Percentiles rank a stretch among this genome's conserved stretches.
phyloP scores from a whole-genome alignment of 2,797 vertebrate genomes.

The Argyrosomus regius region DNA sequence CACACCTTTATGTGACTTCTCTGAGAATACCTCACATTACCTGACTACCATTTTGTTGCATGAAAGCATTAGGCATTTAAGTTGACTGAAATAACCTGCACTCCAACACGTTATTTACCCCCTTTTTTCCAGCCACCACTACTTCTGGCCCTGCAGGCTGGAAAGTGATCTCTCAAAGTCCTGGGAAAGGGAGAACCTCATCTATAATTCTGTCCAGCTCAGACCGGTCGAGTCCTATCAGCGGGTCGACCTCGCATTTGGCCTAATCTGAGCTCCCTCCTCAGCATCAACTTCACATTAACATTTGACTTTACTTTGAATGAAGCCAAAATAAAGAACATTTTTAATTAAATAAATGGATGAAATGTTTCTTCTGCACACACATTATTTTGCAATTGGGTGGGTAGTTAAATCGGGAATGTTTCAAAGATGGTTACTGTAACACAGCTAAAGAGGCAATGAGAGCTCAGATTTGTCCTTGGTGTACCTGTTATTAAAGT shows the following conservation, averaged over 20 bases:
- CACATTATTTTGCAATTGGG: not conserved
- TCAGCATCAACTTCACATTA: not conserved
- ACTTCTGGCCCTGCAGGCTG: not conserved
- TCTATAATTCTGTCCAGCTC: constrained; percentile 5
- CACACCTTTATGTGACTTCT: too few species aligned
- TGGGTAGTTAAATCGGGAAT: not conserved
- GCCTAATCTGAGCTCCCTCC: not conserved
- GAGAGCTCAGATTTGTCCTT: not conserved
- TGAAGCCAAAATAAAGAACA: constrained; percentile 8
- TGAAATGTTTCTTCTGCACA: not conserved
- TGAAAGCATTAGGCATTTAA: not conserved
- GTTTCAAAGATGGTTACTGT: constrained; percentile 4
- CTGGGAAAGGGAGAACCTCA: constrained; percentile 5
- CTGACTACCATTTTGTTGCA: not conserved
- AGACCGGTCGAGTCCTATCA: not conserved
- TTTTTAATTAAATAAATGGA: constrained; percentile 9
- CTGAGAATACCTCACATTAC: not conserved
- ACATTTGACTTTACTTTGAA: not conserved
- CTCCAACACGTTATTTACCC: not conserved
- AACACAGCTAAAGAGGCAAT: constrained; percentile 3
- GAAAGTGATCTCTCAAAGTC: constrained; percentile 13
- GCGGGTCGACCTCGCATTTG: not conserved
- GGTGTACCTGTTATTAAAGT: not conserved
- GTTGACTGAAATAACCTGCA: not conserved
- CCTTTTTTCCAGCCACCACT: not conserved